phyloP scores from a whole-genome alignment of 2,888 invertebrate species.

The Phorcus lineatus region DNA sequence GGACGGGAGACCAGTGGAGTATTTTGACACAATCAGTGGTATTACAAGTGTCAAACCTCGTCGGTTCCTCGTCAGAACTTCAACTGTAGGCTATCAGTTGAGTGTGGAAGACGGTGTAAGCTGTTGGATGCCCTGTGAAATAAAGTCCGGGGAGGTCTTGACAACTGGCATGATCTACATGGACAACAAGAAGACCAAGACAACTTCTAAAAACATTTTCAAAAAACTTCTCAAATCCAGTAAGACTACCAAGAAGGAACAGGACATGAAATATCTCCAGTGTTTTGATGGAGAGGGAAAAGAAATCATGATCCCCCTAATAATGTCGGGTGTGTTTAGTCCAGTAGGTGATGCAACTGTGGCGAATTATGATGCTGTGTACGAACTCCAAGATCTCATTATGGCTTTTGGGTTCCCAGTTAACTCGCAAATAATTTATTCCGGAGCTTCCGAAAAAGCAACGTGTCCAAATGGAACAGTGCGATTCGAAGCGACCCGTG shows the following conservation, averaged over 20 bases:
- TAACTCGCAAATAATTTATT: constrained; percentile 64
- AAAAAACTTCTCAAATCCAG: constrained; percentile 57
- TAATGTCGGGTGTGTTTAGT: constrained; percentile 70
- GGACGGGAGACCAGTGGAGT: constrained; percentile 69
- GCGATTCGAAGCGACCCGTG: constrained; percentile 56
- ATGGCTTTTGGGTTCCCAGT: constrained; percentile 65
- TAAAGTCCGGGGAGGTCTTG: constrained; percentile 63
- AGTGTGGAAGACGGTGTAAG: constrained; percentile 52
- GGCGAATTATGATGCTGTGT: constrained; percentile 68
- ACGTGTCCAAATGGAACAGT: constrained; percentile 55
- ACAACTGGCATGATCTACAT: constrained; percentile 66
- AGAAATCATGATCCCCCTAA: constrained; percentile 70
- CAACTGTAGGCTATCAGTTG: constrained; percentile 66
- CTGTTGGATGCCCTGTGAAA: constrained; percentile 65
- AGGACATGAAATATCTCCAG: constrained; percentile 68
- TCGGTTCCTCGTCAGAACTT: constrained; percentile 65
- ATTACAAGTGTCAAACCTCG: constrained; percentile 63
- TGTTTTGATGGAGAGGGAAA: constrained; percentile 62
- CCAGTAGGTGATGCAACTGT: constrained; percentile 63
- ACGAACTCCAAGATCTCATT: constrained; percentile 65
- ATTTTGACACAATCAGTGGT: constrained; percentile 67
- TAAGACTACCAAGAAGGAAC: constrained; percentile 58
- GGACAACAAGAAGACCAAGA: constrained; percentile 65
- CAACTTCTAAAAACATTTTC: constrained; percentile 56
- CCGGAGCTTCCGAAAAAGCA: constrained; percentile 42